Evolutionary conservation across 2,888 invertebrate genomes (phyloP), one percentile per base, ranked within the genome.

Genomic region (Tyria jacobaeae): DNA sequence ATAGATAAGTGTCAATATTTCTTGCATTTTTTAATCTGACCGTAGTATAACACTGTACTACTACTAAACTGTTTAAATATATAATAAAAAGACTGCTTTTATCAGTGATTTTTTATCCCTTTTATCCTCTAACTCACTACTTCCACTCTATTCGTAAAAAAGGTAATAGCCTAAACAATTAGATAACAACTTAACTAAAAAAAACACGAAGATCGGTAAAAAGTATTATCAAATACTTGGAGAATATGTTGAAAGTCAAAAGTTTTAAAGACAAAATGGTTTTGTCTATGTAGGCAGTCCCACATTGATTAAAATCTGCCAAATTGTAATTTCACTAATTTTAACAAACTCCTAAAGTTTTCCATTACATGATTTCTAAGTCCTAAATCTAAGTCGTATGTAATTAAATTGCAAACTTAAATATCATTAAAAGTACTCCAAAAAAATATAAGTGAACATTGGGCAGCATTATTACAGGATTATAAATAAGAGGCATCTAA

Each of bases 401-500:
- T 37, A 25, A 24, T 14, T 15, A 15, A 25, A 48, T 25, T 48
- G 34, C 25, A 21, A 27, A 39, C 1, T 53, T 24, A 35, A 21
- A 31, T 21, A 15, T n/a, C 17, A 50, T 39, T 17, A 39, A 39
- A 49, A 50, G 37, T 27, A 27, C 21, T 27, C 39, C 15, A 47
- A 25, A 12, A n/a, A 12, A 52, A n/a, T 25, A 53, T 41, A 37
- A 31, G 31, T 53, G 34, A 17, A 55, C 3, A 12, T 12, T 5
- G 12, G 21, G 44, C 44, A 44, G 21, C 44, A 44, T 44, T 44
- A 44, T 21, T 44, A 44, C 47, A 64, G 39, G 37, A 56, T 57
- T 54, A 48, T 62, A 68, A 10, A 61, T n/a, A 66, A 15, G 52
- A 59, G 5, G 24, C 58, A 53, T 62, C 54, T 50, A 65, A 57